phyloP scores from a whole-genome alignment of 2,797 vertebrate species.

The Bradypus variegatus region DNA sequence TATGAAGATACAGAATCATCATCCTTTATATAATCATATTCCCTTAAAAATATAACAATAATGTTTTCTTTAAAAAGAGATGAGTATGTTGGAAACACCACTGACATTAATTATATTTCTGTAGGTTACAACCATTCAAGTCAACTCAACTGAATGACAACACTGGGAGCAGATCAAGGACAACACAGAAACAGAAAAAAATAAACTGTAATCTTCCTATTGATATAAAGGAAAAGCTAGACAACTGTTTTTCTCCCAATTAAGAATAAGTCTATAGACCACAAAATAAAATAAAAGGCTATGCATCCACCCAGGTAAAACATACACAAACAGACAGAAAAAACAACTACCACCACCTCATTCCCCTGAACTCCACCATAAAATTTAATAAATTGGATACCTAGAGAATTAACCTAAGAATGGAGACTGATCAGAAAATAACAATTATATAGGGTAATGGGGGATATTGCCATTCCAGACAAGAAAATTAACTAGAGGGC shows the following conservation, averaged over 20 bases:
- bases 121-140: not conserved
- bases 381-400: not conserved
- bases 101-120: constrained; percentile 39
- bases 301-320: not conserved
- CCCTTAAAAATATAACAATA: not conserved
- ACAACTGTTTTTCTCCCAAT: constrained; percentile 12
- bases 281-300: constrained; percentile 31
- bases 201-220: constrained; percentile 13
- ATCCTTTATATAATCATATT: not conserved
- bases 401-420: constrained; percentile 13
- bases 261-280: constrained; percentile 8
- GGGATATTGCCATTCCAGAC: not conserved
- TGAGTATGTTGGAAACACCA: not conserved
- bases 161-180: not conserved
- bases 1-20: not conserved
- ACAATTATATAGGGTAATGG: not conserved
- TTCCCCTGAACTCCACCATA: not conserved
- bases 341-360: not conserved
- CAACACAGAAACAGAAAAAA: constrained; percentile 4
- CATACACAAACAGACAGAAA: not conserved
- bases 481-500: constrained; percentile 32
- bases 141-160: constrained; percentile 1
- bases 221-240: constrained; percentile 7
- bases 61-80: constrained; percentile 18
- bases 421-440: constrained; percentile 31